Percentiles rank a stretch among this genome's conserved stretches.
Conservation (phyloP, 2,113 vertebrate genomes). For the Sciurus niger region DNA sequence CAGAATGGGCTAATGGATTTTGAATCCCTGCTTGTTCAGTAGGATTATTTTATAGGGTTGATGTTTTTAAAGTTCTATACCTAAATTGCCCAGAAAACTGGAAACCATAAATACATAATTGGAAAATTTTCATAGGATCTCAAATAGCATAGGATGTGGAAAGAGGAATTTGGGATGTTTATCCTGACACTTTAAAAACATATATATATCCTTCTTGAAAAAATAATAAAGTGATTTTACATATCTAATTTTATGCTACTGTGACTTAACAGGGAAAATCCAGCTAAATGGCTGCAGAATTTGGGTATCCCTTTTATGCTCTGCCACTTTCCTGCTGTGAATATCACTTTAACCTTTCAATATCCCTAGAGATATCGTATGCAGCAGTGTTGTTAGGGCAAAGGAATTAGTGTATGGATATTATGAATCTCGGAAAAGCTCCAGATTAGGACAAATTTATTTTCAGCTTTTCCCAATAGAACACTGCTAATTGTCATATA, state of each 20-base stretch:
- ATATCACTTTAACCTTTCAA: conserved; percentile 23
- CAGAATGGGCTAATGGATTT: conserved; percentile 58
- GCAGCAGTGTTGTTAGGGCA: not conserved
- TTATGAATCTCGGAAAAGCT: conserved; percentile 58
- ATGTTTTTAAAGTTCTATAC: conserved; percentile 43
- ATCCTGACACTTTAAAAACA: not conserved
- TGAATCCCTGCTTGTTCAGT: conserved; percentile 71
- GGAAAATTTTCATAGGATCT: conserved; percentile 41
- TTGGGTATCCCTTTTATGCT: not conserved
- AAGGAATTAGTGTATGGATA: not conserved
- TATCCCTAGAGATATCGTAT: not conserved
- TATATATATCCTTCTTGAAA: conserved; percentile 34
- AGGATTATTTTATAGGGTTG: conserved; percentile 69
- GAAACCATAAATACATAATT: conserved; percentile 17
- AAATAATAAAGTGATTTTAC: conserved; percentile 47
- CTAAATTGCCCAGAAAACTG: conserved; percentile 67
- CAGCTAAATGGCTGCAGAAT: not conserved
- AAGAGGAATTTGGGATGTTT: not conserved
- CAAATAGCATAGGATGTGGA: not conserved
- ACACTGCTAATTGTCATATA: conserved; percentile 63
- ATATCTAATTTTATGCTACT: not conserved
- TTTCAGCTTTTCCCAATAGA: conserved; percentile 51
- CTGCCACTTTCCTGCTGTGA: not conserved
- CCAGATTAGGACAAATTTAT: conserved; percentile 57
- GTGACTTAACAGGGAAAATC: conserved; percentile 24